phyloP scores from a whole-genome alignment of 2,113 vertebrate genomes.

The Anguilla japonica region DNA sequence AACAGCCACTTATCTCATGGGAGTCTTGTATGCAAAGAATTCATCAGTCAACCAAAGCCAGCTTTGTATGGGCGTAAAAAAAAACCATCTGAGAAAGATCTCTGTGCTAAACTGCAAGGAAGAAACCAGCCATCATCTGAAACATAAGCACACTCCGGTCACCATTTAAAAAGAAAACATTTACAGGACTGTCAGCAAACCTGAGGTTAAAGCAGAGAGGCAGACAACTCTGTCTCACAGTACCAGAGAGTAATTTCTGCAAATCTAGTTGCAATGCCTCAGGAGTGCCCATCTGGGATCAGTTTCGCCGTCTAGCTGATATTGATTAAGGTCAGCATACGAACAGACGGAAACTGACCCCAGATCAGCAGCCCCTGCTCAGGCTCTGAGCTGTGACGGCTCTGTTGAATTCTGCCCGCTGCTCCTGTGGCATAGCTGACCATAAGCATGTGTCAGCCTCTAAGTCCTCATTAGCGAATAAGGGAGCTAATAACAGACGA shows the following conservation, averaged over 20 bases:
- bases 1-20: neutral
- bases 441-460: conserved; percentile 8
- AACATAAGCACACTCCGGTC: neutral
- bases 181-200: neutral
- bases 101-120: neutral
- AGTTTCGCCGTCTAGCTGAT: too few species aligned
- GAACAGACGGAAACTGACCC: too few species aligned
- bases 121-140: neutral
- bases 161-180: neutral
- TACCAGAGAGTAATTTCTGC: too few species aligned
- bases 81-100: neutral
- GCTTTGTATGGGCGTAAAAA: neutral
- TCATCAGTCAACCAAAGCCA: neutral
- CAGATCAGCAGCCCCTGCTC: too few species aligned
- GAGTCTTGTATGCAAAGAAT: neutral
- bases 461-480: conserved; percentile 34
- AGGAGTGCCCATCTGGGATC: too few species aligned
- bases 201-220: neutral
- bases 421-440: neutral
- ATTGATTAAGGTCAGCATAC: too few species aligned
- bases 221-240: too few species aligned
- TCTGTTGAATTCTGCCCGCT: neutral
- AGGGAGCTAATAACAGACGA: conserved; percentile 49
- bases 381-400: neutral
- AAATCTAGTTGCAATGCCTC: too few species aligned